Base-by-base conservation (phyloP, 2,113 vertebrate genomes). In the Plectropomus leopardus region DNA sequence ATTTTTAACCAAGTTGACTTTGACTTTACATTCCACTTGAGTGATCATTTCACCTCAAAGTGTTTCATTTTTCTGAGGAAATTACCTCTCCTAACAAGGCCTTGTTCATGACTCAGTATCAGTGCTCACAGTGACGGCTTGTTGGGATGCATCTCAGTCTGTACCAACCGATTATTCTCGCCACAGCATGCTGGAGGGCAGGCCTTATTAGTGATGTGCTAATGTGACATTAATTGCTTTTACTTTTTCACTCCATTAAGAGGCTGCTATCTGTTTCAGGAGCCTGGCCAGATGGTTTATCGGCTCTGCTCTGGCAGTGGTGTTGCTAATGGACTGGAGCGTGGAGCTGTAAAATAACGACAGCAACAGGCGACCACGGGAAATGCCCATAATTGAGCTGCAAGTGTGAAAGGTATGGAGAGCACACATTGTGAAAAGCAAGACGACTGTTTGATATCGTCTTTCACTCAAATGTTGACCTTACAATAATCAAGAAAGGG, bases 201-300 rank as follows among this genome's bases (percentile, higher is more conserved):
- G 88, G 84, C 81, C 91, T 92, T 94, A 93, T 93, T 94, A 93
- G 90, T 78, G 84, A 85, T 88, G 88, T 87, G 89, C 88, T 93
- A 94, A 94, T 93, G 91, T 90, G 91, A 93, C 92, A 92, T 93
- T 93, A 94, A 94, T 94, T 92, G 92, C 91, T 93, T 93, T 93
- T 92, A 90, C 86, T 93, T 93, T 93, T 93, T 94, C 92, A 92
- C 90, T 92, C 91, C 91, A 94, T 93, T 93, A 93, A 92, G 87
- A 93, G 86, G 84, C 88, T 75, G 86, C 90, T 92, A 92, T 94
- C 91, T 91, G 86, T 92, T 92, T 91, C 82, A 82, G 80, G 86
- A 92, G 87, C 87, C 69, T 21, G 86, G 88, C 90, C 93, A 93
- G 93, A 94, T 93, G 92, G 86, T 93, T 93, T 94, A 93, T 93